phyloP scores from a whole-genome alignment of 2,113 vertebrate genomes.

The Malurus cyaneus region DNA sequence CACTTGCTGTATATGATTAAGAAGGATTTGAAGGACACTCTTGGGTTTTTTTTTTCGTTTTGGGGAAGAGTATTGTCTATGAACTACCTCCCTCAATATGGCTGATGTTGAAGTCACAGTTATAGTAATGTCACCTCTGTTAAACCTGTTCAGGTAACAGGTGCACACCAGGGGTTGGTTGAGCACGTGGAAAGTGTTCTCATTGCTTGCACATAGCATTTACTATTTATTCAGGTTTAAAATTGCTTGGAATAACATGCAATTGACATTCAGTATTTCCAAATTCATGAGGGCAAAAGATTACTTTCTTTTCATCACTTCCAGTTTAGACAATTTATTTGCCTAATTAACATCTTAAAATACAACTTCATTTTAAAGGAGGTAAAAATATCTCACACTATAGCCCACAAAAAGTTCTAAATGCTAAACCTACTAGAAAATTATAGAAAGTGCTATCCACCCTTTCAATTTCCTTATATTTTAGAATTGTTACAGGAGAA shows the following conservation, averaged over 20 bases:
- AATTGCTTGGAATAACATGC: background rate
- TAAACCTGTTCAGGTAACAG: background rate
- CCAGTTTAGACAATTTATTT: background rate
- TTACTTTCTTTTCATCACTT: background rate
- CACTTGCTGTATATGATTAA: background rate
- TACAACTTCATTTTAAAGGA: background rate
- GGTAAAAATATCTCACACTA: background rate
- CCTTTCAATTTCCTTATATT: background rate
- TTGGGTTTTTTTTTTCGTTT: rapidly evolving
- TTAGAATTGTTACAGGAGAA: background rate
- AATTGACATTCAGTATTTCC: background rate
- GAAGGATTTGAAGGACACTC: background rate
- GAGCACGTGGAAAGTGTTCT: background rate
- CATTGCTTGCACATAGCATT: background rate
- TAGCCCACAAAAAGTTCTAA: background rate
- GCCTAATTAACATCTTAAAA: background rate
- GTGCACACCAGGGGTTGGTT: background rate
- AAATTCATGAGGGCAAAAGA: background rate
- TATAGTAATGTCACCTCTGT: background rate
- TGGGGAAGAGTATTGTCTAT: background rate
- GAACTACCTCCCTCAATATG: background rate
- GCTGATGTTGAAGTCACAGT: background rate
- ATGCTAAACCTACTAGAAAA: background rate
- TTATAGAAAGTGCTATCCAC: background rate
- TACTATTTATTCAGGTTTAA: background rate